Conservation (phyloP, 2,888 invertebrate species). For the Lottia scabra region DNA sequence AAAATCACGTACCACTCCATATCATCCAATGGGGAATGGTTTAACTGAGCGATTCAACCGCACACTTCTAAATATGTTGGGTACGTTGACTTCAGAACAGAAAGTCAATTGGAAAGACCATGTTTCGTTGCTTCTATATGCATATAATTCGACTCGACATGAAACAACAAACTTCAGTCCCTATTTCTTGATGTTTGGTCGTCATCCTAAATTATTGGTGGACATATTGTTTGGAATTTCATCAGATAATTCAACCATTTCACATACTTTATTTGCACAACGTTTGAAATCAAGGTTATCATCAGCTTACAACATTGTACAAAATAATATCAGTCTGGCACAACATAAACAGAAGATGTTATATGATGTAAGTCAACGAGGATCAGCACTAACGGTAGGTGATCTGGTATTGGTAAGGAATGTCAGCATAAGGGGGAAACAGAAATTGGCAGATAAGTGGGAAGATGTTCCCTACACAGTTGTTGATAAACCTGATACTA, state of each 20-base stretch:
- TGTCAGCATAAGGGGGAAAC: constrained; percentile 20
- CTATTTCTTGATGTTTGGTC: constrained; percentile 29
- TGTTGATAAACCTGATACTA: constrained; percentile 7
- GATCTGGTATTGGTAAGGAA: constrained; percentile 24
- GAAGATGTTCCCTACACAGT: constrained; percentile 15
- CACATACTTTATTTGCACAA: neutral
- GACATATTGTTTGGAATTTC: constrained; percentile 21
- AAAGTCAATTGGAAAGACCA: constrained; percentile 22
- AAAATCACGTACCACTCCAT: constrained; percentile 28
- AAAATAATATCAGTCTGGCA: neutral
- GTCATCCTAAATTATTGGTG: constrained; percentile 24
- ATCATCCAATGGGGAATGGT: constrained; percentile 23
- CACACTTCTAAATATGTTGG: constrained; percentile 25
- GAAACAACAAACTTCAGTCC: constrained; percentile 26
- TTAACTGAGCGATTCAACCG: constrained; percentile 26
- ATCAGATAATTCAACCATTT: neutral
- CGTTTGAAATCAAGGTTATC: neutral
- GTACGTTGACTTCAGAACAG: constrained; percentile 20
- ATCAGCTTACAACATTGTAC: constrained; percentile 6
- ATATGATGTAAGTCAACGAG: neutral
- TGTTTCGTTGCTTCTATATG: constrained; percentile 18
- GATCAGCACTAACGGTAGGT: constrained; percentile 9
- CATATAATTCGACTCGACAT: constrained; percentile 26
- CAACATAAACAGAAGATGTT: constrained; percentile 15
- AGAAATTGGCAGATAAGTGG: constrained; percentile 28